Percentiles rank a stretch among this genome's conserved stretches.
phyloP scores from a whole-genome alignment of 1,140 invertebrate species.

The Drosophila sp. region DNA sequence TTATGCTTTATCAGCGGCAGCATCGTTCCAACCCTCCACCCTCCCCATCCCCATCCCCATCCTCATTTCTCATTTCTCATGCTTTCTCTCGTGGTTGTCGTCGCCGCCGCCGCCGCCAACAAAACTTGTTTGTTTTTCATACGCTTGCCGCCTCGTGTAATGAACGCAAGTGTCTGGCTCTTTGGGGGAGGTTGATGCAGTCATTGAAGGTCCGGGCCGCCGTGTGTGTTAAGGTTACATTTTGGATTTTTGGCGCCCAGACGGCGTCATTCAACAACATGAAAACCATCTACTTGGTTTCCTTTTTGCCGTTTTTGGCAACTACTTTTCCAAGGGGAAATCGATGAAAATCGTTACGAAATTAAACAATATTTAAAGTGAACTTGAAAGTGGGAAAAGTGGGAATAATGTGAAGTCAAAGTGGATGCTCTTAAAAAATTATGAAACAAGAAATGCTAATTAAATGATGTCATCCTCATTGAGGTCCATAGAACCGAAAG shows the following conservation, averaged over 20 bases:
- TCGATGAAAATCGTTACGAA: conserved; percentile 64
- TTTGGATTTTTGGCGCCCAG: conserved; percentile 65
- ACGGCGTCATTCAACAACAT: conserved; percentile 61
- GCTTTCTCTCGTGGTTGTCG: background rate
- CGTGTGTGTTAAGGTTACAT: conserved; percentile 74
- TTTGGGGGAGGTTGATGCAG: conserved; percentile 4
- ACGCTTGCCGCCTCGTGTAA: conserved; percentile 53
- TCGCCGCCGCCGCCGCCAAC: conserved; percentile 25
- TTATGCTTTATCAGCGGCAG: conserved; percentile 68
- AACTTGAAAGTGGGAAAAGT: conserved; percentile 9
- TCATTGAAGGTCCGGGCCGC: conserved; percentile 6
- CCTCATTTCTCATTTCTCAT: background rate
- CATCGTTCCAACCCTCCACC: background rate
- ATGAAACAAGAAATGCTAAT: background rate
- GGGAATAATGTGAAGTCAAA: background rate
- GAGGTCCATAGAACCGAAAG: no score
- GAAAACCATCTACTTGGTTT: conserved; percentile 1
- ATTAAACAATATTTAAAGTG: conserved; percentile 59
- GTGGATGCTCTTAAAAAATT: background rate
- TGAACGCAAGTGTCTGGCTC: conserved; percentile 51
- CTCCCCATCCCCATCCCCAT: background rate
- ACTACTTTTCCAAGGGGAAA: conserved; percentile 36
- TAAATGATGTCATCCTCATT: no score
- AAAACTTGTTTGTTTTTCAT: conserved; percentile 71
- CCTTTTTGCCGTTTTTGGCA: conserved; percentile 54